A percentile compares a stretch with the other conserved stretches of the same genome.
phyloP scores from a whole-genome alignment of 2,888 invertebrate genomes.

The Nemoura dubitans region DNA sequence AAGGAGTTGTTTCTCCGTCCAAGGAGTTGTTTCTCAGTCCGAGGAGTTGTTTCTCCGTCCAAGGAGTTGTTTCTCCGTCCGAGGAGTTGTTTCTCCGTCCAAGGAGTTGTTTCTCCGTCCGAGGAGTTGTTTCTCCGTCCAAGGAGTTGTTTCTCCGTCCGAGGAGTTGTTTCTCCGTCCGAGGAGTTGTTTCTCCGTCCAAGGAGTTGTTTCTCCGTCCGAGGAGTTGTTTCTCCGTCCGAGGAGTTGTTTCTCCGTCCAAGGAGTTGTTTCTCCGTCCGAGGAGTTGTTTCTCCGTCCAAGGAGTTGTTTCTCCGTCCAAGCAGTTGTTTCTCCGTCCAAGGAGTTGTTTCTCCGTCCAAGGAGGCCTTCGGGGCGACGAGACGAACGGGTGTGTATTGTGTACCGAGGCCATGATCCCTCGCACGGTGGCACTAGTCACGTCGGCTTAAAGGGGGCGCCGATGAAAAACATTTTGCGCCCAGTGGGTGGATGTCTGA shows the following conservation, averaged over 20 bases:
- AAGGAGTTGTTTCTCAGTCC: no score
- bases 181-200: not conserved
- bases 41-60: not conserved
- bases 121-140: not conserved
- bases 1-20: not conserved
- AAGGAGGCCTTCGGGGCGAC: not conserved
- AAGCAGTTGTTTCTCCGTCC: not conserved
- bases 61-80: no score
- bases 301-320: not conserved
- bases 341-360: not conserved
- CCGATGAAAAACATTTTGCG: no score
- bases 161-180: no score
- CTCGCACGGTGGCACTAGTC: not conserved
- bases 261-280: no score
- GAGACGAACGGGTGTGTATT: not conserved
- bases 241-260: not conserved
- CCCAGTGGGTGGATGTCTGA: no score
- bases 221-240: no score
- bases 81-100: not conserved
- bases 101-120: no score
- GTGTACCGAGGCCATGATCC: conserved; percentile 13
- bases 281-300: not conserved
- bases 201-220: not conserved
- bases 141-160: not conserved
- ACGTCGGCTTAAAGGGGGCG: not conserved